Conservation (phyloP, 2,113 vertebrate genomes). For the Tinamus guttatus region DNA sequence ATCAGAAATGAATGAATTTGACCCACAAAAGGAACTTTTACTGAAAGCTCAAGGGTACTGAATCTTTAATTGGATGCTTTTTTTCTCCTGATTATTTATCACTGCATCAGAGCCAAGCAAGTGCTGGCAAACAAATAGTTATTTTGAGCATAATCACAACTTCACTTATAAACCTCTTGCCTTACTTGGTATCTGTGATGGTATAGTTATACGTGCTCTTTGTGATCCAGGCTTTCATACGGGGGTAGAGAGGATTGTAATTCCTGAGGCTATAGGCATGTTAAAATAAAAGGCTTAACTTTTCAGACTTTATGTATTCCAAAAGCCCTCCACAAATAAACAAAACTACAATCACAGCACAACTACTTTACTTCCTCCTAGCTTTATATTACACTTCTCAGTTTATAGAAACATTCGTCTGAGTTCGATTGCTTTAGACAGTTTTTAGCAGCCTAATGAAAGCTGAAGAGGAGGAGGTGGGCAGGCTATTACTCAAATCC, state of each 20-base stretch:
- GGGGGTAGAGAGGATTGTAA: neutral
- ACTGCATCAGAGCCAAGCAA: neutral
- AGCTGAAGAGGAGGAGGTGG: neutral
- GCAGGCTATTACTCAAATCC: neutral
- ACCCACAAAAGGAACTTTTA: neutral
- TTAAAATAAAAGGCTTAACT: neutral
- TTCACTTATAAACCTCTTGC: neutral
- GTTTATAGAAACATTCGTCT: conserved; percentile 22
- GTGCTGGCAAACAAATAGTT: neutral
- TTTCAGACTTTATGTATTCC: neutral
- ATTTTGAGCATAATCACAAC: neutral
- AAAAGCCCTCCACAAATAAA: conserved; percentile 18
- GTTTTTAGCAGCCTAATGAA: conserved; percentile 5
- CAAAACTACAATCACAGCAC: neutral
- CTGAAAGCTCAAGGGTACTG: neutral
- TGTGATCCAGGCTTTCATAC: accelerated
- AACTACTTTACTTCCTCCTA: neutral
- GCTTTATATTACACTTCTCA: neutral
- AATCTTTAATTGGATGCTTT: neutral
- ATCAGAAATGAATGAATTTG: neutral
- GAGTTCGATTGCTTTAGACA: neutral
- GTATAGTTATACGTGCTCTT: accelerated
- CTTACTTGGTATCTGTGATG: neutral
- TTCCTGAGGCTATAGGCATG: neutral
- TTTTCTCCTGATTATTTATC: neutral